Evolutionary conservation across 1,140 invertebrate species (phyloP), one percentile per base, ranked within the genome.

Genomic region (Zaprionus kolodkinae): DNA sequence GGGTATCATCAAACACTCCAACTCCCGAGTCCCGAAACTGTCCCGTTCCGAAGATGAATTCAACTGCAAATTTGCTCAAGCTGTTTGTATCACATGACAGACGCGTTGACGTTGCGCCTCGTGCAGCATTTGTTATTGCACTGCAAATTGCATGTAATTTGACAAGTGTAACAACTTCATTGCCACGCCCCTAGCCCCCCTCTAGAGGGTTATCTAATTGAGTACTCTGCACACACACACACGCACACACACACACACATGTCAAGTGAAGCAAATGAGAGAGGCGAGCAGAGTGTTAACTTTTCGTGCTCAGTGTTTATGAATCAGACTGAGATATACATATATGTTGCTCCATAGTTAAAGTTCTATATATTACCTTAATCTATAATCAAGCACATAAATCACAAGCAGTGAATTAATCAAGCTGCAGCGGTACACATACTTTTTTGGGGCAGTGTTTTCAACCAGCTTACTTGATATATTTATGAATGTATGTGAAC

Each of bases 121-220:
- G 35, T 55, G 61, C 48, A 54, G 52, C 52, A 59, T 71, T 54
- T 38, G 60, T 70, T 78, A 67, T 59, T 72, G 48, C 64, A 52
- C 61, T 78, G 55, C 55, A 62, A 74, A 69, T 50, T 76, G 61
- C 62, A 43, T 78, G 71, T 82, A 82, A 82, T 82, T 82, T 82
- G 79, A 80, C 79, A 82, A 78, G 75, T 71, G 64, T 62, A 65
- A 52, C 27, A 38, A 62, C 43, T 56, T 50, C 40, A 62, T 45
- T 50, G 45, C 45, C 21, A 50, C 45, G 17, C 17, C 45, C 45
- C 45, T 17, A 17, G 3, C 45, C 17, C 4, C 45, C 5, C n/a
- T 12, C 17, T 6, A 25, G 45, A 50, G 15, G 9, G 3, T 12
- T 50, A 50, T 50, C 45, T 50, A 50, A 50, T 50, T 50, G 45